Conservation (phyloP, 2,888 invertebrate species). For the Hecatera dysodea region DNA sequence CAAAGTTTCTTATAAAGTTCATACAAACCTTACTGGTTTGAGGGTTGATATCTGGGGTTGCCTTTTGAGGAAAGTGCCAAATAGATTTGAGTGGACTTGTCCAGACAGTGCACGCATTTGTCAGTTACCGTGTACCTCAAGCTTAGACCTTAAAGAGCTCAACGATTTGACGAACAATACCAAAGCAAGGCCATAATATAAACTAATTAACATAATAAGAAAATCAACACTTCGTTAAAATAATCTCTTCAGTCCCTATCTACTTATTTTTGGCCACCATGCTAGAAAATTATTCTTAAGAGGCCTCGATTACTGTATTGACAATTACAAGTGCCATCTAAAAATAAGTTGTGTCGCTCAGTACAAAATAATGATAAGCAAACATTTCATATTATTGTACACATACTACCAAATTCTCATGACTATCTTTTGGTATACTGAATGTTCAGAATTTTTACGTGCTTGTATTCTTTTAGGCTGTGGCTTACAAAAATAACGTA, state of each 20-base stretch:
- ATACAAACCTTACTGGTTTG: too few species aligned
- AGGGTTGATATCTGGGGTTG: too few species aligned
- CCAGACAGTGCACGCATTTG: too few species aligned
- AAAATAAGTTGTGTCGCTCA: slow-evolving; percentile 56
- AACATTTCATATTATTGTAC: slow-evolving; percentile 62
- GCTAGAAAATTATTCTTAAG: slow-evolving; percentile 54
- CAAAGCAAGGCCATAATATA: too few species aligned
- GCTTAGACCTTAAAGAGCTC: too few species aligned
- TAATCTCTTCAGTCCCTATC: background rate
- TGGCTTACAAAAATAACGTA: slow-evolving; percentile 46
- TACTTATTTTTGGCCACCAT: slow-evolving; percentile 54
- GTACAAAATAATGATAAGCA: slow-evolving; percentile 68
- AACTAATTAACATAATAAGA: slow-evolving; percentile 1
- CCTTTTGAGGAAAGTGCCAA: too few species aligned
- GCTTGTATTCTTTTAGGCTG: slow-evolving; percentile 38
- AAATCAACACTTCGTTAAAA: slow-evolving; percentile 39
- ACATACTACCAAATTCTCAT: slow-evolving; percentile 20
- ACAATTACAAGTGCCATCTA: slow-evolving; percentile 62
- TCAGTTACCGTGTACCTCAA: too few species aligned
- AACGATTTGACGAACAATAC: too few species aligned
- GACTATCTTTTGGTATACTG: slow-evolving; percentile 24
- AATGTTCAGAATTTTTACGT: slow-evolving; percentile 11
- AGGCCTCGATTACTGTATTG: slow-evolving; percentile 67
- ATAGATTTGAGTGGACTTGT: too few species aligned
- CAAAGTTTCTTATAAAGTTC: too few species aligned